These are phyloP conservation scores for Cyclopterus lumpus DNA, from an alignment of 2,797 vertebrate genomes.

Conservation along the genomic window DNA sequence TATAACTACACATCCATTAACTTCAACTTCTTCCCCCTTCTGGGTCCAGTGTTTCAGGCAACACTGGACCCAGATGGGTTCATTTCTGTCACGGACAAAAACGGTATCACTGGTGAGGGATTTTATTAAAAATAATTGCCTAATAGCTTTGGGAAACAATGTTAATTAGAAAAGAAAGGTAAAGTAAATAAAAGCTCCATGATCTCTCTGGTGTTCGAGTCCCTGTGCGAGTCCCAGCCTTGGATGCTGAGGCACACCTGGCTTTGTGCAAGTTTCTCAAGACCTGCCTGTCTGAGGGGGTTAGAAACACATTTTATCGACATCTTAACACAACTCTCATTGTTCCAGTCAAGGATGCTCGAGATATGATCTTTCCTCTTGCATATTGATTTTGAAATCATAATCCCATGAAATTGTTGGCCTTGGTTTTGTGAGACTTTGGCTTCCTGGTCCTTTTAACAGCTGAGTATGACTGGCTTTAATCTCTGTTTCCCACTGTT, in stretches of 20 bases:
- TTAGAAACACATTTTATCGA: not conserved
- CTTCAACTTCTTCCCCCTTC: too few relatives aligned
- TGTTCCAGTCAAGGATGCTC: not conserved
- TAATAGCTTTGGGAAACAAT: not conserved
- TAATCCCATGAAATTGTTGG: conserved; percentile 5
- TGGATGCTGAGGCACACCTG: not conserved
- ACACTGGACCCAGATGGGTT: not conserved
- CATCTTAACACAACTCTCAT: not conserved
- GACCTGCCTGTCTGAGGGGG: not conserved
- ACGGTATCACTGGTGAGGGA: not conserved
- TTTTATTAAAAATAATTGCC: not conserved
- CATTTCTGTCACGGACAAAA: not conserved
- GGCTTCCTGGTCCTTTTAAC: conserved; percentile 53
- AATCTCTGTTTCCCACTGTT: conserved; percentile 89
- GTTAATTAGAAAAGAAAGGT: not conserved
- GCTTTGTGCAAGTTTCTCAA: not conserved
- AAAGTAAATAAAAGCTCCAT: not conserved
- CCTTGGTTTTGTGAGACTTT: conserved; percentile 17
- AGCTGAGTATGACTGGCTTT: conserved; percentile 64
- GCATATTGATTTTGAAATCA: conserved; percentile 11
- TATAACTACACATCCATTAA: too few relatives aligned
- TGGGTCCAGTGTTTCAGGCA: too few relatives aligned
- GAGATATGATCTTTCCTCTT: not conserved
- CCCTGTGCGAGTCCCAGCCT: not conserved
- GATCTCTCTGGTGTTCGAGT: not conserved